A percentile compares a stretch with the other conserved stretches of the same genome.
phyloP scores from a whole-genome alignment of 2,113 vertebrate genomes.

The Danionella cerebrum region DNA sequence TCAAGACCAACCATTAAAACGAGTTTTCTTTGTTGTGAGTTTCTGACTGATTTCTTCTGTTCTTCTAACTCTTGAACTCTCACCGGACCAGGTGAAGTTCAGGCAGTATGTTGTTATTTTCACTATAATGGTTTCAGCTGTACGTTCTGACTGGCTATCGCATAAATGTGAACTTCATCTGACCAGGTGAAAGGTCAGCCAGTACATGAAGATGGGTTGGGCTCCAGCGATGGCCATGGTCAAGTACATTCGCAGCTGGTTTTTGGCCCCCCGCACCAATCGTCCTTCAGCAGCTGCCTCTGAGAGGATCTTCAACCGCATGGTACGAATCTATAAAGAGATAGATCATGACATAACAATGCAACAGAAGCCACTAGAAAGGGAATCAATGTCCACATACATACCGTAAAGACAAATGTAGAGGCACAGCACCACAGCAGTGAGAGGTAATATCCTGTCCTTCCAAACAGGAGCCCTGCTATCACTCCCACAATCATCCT shows the following conservation, averaged over 20 bases:
- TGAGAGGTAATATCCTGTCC: slow-evolving; percentile 73
- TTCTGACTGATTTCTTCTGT: no score
- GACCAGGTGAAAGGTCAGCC: slow-evolving; percentile 86
- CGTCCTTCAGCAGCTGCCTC: slow-evolving; percentile 77
- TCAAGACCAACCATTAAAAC: no score
- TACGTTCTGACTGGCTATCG: no score
- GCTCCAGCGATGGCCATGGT: slow-evolving; percentile 82
- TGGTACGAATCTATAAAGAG: slow-evolving; percentile 78
- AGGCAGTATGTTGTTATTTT: no score
- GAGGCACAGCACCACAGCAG: slow-evolving; percentile 80
- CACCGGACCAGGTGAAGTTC: no score
- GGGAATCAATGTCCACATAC: background rate
- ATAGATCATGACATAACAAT: no score
- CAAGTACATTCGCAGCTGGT: slow-evolving; percentile 89
- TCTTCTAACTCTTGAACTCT: no score
- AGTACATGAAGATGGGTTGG: slow-evolving; percentile 89
- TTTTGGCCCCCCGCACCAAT: slow-evolving; percentile 71
- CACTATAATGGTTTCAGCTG: no score
- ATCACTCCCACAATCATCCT: slow-evolving; percentile 83
- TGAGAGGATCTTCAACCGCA: slow-evolving; percentile 81
- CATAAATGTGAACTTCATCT: slow-evolving; percentile 56
- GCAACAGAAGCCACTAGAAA: background rate
- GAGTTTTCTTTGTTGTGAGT: no score
- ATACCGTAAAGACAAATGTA: slow-evolving; percentile 81
- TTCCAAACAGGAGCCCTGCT: slow-evolving; percentile 79